Percentiles rank a stretch among this genome's conserved stretches.
Evolutionary conservation across 2,113 vertebrate species (phyloP).

Genomic region (Microcebus lehilahytsara): DNA sequence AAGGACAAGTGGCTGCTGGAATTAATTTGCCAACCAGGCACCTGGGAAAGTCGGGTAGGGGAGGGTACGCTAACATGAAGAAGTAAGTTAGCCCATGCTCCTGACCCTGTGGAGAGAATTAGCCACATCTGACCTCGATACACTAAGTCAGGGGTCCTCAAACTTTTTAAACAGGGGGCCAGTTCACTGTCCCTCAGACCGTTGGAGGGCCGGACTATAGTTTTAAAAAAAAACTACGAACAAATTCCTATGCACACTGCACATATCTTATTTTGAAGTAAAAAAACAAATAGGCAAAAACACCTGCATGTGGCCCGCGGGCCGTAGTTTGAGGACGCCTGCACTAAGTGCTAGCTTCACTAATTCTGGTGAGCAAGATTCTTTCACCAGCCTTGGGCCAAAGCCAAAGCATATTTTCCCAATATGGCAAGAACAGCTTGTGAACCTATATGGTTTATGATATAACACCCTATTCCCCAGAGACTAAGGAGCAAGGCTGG

Average conservation of each 20-base stretch:
- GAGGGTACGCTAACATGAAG: not conserved
- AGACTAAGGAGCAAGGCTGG: not conserved
- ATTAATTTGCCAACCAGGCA: not conserved
- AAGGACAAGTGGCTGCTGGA: slow-evolving; percentile 9
- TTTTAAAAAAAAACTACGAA: too few species aligned
- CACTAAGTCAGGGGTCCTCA: too few species aligned
- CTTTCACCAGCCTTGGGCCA: not conserved
- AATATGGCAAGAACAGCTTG: not conserved
- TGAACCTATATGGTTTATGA: not conserved
- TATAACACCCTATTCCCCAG: not conserved
- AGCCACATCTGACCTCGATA: rapidly evolving
- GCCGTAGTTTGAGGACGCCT: too few species aligned
- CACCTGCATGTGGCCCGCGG: too few species aligned
- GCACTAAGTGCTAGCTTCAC: not conserved
- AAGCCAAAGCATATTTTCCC: not conserved
- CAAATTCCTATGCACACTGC: too few species aligned
- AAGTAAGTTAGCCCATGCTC: not conserved
- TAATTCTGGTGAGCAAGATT: not conserved
- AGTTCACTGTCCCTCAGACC: too few species aligned
- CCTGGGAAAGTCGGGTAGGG: rapidly evolving
- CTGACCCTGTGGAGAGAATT: not conserved
- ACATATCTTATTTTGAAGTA: too few species aligned
- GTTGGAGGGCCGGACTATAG: too few species aligned
- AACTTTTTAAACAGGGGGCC: too few species aligned
- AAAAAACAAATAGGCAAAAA: too few species aligned